phyloP scores from a whole-genome alignment of 2,797 vertebrate genomes.

The Buceros bicornis region DNA sequence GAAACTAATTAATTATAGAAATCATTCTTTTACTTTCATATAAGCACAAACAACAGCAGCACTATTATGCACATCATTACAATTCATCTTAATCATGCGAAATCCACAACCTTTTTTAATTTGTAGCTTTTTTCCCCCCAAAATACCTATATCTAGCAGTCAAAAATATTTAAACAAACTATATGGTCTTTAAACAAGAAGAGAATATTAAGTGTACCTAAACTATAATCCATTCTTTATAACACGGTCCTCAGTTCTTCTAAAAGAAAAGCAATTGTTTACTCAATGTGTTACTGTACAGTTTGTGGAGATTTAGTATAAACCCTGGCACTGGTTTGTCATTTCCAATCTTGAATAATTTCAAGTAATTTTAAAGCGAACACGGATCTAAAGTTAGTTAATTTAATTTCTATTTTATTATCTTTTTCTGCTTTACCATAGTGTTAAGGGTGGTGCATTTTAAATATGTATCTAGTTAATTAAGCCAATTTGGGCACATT shows the following conservation, averaged over 20 bases:
- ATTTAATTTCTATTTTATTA: not conserved
- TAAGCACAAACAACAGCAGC: not conserved
- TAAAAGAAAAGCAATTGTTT: not conserved
- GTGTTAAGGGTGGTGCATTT: not conserved
- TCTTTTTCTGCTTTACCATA: not conserved
- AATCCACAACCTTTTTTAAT: not conserved
- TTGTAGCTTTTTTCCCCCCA: not conserved
- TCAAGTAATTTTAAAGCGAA: not conserved
- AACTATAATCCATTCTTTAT: not conserved
- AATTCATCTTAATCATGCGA: not conserved
- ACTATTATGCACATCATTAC: not conserved
- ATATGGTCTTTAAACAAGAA: not conserved
- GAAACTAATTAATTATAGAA: not conserved
- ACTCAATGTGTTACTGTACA: not conserved
- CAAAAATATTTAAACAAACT: not conserved
- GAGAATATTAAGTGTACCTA: not conserved
- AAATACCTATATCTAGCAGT: not conserved
- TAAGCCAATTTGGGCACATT: not conserved
- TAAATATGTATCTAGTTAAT: not conserved
- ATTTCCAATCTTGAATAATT: not conserved
- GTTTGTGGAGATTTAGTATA: not conserved
- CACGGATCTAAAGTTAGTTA: not conserved
- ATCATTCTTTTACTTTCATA: not conserved
- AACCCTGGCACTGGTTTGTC: not conserved
- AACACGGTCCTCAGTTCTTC: not conserved